These are phyloP conservation scores for Acanthiza pusilla DNA, from an alignment of 2,797 vertebrate genomes.

Conservation along the genomic window DNA sequence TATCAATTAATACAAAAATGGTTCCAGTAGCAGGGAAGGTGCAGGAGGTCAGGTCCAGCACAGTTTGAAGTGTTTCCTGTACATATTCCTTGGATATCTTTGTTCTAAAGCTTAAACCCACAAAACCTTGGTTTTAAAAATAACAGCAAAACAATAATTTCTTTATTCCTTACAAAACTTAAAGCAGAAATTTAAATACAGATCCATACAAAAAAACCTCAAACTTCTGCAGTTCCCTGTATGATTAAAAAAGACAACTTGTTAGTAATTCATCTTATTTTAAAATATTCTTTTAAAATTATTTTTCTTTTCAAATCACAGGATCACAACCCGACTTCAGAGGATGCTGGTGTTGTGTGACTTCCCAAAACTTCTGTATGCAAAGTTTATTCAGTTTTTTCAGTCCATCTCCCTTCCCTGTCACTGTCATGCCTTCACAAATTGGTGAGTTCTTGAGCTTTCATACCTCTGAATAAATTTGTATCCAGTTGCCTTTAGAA, in stretches of 20 bases:
- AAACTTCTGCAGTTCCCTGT: neutral
- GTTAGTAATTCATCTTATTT: neutral
- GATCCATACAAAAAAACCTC: fast-evolving
- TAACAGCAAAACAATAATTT: neutral
- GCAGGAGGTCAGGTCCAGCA: neutral
- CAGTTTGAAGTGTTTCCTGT: neutral
- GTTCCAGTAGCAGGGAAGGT: neutral
- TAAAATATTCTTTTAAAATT: neutral
- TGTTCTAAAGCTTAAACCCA: neutral
- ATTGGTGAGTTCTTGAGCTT: conserved; percentile 16
- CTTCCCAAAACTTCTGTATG: conserved; percentile 29
- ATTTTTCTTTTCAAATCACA: neutral
- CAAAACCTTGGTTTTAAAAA: neutral
- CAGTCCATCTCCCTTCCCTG: conserved; percentile 46
- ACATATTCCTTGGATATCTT: neutral
- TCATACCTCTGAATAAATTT: neutral
- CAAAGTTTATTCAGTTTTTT: conserved; percentile 51
- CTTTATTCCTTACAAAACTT: neutral
- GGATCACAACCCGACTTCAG: conserved; percentile 55
- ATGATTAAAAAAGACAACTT: neutral
- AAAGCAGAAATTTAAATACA: neutral
- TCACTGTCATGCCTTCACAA: conserved; percentile 52
- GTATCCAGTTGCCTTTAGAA: neutral
- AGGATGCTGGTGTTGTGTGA: conserved; percentile 64
- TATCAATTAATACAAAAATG: neutral